These are phyloP conservation scores for Xestobium rufovillosum DNA, from an alignment of 2,888 invertebrate genomes.

Conservation along the genomic window DNA sequence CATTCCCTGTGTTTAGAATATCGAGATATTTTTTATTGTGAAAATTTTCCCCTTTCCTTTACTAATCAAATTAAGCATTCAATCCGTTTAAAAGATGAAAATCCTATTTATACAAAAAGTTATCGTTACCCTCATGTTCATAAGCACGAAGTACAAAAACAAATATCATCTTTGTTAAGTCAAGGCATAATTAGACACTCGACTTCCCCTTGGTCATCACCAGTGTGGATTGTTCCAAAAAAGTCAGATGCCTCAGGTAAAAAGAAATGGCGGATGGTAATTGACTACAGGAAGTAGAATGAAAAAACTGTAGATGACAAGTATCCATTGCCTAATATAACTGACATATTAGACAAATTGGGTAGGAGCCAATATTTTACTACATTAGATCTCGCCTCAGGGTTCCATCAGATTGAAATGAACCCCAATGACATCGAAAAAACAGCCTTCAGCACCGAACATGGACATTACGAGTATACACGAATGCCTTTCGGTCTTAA, in stretches of 20 bases:
- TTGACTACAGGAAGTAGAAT: slow-evolving; percentile 7
- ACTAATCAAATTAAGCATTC: no score
- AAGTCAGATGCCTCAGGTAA: slow-evolving; percentile 7
- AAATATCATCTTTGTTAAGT: no score
- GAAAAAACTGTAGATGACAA: background rate
- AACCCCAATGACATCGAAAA: slow-evolving; percentile 2
- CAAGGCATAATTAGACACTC: no score
- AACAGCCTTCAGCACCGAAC: slow-evolving; percentile 3
- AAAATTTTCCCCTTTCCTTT: no score
- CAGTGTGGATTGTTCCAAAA: slow-evolving; percentile 8
- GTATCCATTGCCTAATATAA: slow-evolving; percentile 4
- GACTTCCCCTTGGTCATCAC: slow-evolving; percentile 5
- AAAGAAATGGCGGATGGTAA: slow-evolving; percentile 4
- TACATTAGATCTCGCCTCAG: slow-evolving; percentile 4
- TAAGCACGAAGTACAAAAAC: no score
- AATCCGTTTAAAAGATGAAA: no score
- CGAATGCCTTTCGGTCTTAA: slow-evolving; percentile 6
- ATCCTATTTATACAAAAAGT: no score
- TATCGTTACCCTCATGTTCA: no score
- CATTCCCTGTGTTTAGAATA: no score
- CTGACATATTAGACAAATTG: slow-evolving; percentile 3
- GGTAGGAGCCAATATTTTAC: no score
- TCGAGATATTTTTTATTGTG: no score
- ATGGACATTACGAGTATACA: slow-evolving; percentile 6
- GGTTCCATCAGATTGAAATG: slow-evolving; percentile 4